Percentiles rank a stretch among this genome's conserved stretches.
phyloP scores from a whole-genome alignment of 2,797 vertebrate species.

The Notamacropus eugenii region DNA sequence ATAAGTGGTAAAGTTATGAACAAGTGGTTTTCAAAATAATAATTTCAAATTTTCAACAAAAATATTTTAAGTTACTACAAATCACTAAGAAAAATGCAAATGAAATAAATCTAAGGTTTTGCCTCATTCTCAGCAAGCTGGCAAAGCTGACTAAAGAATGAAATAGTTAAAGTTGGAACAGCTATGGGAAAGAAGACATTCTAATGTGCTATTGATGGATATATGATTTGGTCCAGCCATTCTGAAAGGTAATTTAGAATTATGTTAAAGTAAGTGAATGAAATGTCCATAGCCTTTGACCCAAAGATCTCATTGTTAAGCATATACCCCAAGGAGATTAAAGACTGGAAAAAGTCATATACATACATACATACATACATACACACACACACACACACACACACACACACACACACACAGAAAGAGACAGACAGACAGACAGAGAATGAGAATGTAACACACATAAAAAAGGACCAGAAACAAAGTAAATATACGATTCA shows the following conservation, averaged over 20 bases:
- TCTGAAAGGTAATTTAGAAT: not conserved
- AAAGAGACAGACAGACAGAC: too few species aligned
- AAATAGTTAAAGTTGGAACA: not conserved
- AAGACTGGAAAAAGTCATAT: not conserved
- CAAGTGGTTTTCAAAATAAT: not conserved
- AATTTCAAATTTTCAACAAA: not conserved
- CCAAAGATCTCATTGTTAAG: not conserved
- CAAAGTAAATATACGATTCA: not conserved
- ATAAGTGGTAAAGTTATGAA: not conserved
- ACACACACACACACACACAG: too few species aligned
- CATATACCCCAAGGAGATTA: not conserved
- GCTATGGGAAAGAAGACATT: not conserved
- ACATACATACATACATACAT: too few species aligned
- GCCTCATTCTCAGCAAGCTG: not conserved
- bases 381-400: too few species aligned
- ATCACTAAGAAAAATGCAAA: not conserved
- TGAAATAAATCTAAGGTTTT: not conserved
- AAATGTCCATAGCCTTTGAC: not conserved
- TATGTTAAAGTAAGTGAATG: not conserved
- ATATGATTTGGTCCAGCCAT: not conserved
- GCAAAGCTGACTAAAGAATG: not conserved
- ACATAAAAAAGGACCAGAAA: not conserved
- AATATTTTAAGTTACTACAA: not conserved
- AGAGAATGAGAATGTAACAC: not conserved
- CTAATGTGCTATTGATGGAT: not conserved